These are phyloP conservation scores for Adoxophyes honmai DNA, from an alignment of 1,140 invertebrate genomes.

Conservation along the genomic window DNA sequence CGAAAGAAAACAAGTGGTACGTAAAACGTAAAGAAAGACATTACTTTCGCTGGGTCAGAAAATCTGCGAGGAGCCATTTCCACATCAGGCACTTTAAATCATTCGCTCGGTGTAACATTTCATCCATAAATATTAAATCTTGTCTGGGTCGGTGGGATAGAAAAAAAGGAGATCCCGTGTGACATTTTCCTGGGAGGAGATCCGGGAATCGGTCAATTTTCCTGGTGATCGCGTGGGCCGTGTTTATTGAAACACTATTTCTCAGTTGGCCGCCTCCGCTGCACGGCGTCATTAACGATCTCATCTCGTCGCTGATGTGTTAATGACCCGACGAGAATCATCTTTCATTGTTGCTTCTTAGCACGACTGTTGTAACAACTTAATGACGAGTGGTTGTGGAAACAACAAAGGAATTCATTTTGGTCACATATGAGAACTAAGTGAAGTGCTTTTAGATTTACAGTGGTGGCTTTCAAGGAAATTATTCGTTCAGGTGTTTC, in stretches of 20 bases:
- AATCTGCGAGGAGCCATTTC: conserved; percentile 70
- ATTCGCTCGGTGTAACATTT: conserved; percentile 70
- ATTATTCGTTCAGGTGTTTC: too few species aligned
- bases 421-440: too few species aligned
- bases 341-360: conserved; percentile 9
- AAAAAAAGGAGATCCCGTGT: conserved; percentile 67
- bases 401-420: too few species aligned
- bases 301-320: conserved; percentile 16
- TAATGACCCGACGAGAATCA: conserved; percentile 19
- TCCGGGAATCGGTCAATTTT: conserved; percentile 72
- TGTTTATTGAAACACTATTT: conserved; percentile 73
- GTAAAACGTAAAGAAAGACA: conserved; percentile 68
- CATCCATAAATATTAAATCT: conserved; percentile 76
- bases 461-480: too few species aligned
- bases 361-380: not conserved
- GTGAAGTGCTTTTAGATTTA: too few species aligned
- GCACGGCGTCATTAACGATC: conserved; percentile 40
- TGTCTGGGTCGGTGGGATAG: conserved; percentile 55
- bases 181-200: conserved; percentile 64
- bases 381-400: too few species aligned
- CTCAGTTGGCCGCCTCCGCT: conserved; percentile 44
- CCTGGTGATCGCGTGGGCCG: conserved; percentile 52
- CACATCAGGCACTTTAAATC: conserved; percentile 75
- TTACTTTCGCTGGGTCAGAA: conserved; percentile 71
- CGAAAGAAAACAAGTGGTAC: conserved; percentile 68